Evolutionary conservation across 92 coral and sea anemone species (phyloP), one percentile per base, ranked within the genome.

Genomic region (Bergia sp.): DNA sequence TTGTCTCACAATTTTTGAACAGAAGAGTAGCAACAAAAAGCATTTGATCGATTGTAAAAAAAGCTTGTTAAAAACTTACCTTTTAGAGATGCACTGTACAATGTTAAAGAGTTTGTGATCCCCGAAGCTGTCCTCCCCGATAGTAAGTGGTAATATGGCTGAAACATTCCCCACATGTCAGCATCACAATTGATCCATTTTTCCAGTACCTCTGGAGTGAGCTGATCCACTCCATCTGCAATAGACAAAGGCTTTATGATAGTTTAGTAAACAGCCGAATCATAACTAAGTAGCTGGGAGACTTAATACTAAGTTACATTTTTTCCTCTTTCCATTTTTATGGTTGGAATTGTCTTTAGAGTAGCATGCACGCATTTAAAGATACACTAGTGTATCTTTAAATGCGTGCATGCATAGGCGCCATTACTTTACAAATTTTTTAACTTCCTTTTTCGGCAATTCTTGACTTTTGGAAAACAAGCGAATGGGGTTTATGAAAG

Each of bases 91-190:
- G 82, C 89, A 2, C 94, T 94, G 85, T 95, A 95, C 69, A 88
- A 76, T 39, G 89, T 93, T n/a, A 95, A 84, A 16, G 92, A 79
- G 69, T 95, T 93, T 0, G 95, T 81, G 50, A 95, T 75, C 23
- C 98, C 98, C 40, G 76, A 93, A 10, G 92, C 96, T 20, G 96
- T 95, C 78, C 96, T 89, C 9, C 93, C 98, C 15, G 98, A 95
- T 61, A 95, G 89, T 36, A 95, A 82, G 67, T 95, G 98, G 45
- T 88, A 90, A 82, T 95, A 95, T 0, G 98, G 98, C 82, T 95
- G 98, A 61, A 92, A 93, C 77, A 95, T 86, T 16, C 93, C 94
- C 98, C 98, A 95, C 72, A 95, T 85, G 82, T 95, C 98, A 36
- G 93, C 95, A 75, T 95, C 98, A 18, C 91, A 61, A 85, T 90